Base-by-base conservation (phyloP, 2,888 invertebrate species). In the Lottia scabra region DNA sequence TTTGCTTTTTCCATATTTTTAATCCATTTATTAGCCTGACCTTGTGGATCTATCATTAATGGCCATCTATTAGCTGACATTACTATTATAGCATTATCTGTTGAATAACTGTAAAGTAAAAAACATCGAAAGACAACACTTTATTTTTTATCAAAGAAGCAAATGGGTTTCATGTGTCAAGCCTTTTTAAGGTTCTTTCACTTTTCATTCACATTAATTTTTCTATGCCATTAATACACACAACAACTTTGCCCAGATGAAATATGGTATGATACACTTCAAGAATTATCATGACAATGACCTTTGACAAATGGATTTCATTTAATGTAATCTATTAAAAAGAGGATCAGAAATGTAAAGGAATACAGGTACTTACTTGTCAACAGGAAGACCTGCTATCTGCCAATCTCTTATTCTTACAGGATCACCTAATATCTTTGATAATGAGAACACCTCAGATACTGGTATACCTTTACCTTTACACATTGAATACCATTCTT, bases 21-120 rank as follows among this genome's bases (percentile, higher is more conserved):
- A 23, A 98, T 92, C 97, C 97, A 98, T 89, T 95, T 96, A 89
- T 96, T 97, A 0, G 97, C 96, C 92, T 97, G 96, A 44, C 94
- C 95, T 75, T 89, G 89, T 10, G 89, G 89, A 79, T 89, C 89
- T 70, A 89, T 88, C 87, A 89, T 89, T 73, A 89, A 80, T 0
- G 89, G 89, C 89, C 89, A 89, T 26, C 89, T 85, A 70, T 87
- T 87, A 68, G 88, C 85, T 77, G 79, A 85, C 43, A 80, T 83
- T 23, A 87, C 85, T 46, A 89, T 88, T 70, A 89, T 83, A 15
- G 87, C 89, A 79, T 89, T 89, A 81, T 89, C 87, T 38, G 87
- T 82, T 15, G 88, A 89, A 79, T 87, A 89, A 72, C 89, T 88
- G 81, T 15, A 8, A 66, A 65, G 48, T 63, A n/a, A 10, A n/a